phyloP scores from a whole-genome alignment of 2,888 invertebrate species.

The Drosophila cracens region DNA sequence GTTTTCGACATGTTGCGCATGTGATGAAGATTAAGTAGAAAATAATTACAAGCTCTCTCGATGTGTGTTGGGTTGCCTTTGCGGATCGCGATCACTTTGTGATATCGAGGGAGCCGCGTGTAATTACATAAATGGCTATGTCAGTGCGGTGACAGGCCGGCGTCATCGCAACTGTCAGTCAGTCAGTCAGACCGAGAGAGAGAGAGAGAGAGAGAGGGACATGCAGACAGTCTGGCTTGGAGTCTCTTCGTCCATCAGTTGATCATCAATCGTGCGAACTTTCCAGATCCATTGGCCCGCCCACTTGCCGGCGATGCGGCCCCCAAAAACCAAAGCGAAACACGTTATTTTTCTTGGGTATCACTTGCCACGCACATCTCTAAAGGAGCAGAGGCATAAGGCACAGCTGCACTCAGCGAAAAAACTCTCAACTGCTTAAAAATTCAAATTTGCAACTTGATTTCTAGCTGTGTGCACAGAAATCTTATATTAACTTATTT shows the following conservation, averaged over 20 bases:
- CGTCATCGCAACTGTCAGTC: slow-evolving; percentile 68
- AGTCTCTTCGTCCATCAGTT: slow-evolving; percentile 44
- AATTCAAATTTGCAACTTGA: too few species aligned
- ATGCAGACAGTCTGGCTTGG: slow-evolving; percentile 2
- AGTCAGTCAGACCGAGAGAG: background rate
- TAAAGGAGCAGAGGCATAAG: slow-evolving; percentile 31
- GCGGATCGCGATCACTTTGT: slow-evolving; percentile 59
- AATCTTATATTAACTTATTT: too few species aligned
- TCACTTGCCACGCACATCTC: slow-evolving; percentile 56
- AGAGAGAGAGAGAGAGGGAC: background rate
- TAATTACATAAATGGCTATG: slow-evolving; percentile 78
- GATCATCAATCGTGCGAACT: slow-evolving; percentile 81
- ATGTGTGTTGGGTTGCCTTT: slow-evolving; percentile 13
- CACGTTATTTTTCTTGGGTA: slow-evolving; percentile 62
- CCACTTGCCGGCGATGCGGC: slow-evolving; percentile 58
- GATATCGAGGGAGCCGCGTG: slow-evolving; percentile 55
- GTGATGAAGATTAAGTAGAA: slow-evolving; percentile 82
- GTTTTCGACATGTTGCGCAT: slow-evolving; percentile 79
- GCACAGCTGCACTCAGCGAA: slow-evolving; percentile 20
- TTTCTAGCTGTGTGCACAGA: too few species aligned
- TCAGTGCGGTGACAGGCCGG: slow-evolving; percentile 76
- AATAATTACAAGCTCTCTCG: slow-evolving; percentile 74
- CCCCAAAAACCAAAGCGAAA: slow-evolving; percentile 28
- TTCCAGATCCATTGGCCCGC: slow-evolving; percentile 65
- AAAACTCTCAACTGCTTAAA: background rate